Evolutionary conservation across 2,113 vertebrate species (phyloP).

Genomic region (Chloebia gouldiae): DNA sequence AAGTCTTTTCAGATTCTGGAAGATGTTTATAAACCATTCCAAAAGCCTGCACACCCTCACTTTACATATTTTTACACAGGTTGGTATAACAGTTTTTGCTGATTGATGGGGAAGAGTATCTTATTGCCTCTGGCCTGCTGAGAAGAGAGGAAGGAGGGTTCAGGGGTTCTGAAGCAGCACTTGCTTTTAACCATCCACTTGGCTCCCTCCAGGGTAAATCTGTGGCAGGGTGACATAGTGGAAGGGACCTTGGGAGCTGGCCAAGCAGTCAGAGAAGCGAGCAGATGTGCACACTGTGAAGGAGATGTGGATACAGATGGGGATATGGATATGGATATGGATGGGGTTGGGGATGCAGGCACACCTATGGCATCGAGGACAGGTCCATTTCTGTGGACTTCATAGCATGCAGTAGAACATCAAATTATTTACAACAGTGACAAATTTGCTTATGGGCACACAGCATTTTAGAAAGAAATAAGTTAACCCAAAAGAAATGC

Average conservation of each 20-base stretch:
- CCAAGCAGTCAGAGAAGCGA: fast-evolving
- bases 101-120: not conserved
- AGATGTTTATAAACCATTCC: not conserved
- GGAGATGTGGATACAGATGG: not conserved
- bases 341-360: not conserved
- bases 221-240: not conserved
- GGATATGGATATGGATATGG: not conserved
- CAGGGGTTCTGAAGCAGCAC: not conserved
- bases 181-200: not conserved
- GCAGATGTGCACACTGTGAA: not conserved
- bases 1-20: not conserved
- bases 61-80: not conserved
- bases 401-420: not conserved
- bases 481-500: not conserved
- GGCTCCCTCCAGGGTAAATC: not conserved
- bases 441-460: not conserved
- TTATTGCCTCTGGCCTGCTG: not conserved
- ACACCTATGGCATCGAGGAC: fast-evolving
- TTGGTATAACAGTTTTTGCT: not conserved
- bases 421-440: not conserved
- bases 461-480: not conserved
- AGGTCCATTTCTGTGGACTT: not conserved
- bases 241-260: not conserved
- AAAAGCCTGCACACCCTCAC: not conserved
- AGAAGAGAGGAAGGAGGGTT: not conserved